A percentile compares a stretch with the other conserved stretches of the same genome.
phyloP scores from a whole-genome alignment of 2,797 vertebrate genomes.

The Malurus leucopterus region DNA sequence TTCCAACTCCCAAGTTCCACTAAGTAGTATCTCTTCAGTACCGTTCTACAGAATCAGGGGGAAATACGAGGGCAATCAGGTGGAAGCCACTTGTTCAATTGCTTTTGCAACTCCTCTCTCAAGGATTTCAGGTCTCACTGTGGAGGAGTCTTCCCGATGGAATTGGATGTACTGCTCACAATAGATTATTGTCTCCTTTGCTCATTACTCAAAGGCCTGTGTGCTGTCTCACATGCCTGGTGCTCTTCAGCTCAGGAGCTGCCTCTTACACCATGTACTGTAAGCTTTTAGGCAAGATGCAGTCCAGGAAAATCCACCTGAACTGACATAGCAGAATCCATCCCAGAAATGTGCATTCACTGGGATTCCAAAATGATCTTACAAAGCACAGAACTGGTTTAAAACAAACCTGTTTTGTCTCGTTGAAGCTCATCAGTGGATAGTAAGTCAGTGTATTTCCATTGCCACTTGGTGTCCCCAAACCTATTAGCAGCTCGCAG shows the following conservation, averaged over 20 bases:
- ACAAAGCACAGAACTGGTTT: background rate
- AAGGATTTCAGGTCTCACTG: background rate
- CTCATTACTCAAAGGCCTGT: background rate
- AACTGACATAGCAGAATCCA: background rate
- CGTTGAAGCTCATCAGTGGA: background rate
- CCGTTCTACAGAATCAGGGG: background rate
- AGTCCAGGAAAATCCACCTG: background rate
- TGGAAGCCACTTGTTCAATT: background rate
- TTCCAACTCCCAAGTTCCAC: background rate
- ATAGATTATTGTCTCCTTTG: background rate
- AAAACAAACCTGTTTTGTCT: background rate
- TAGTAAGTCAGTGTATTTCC: conserved; percentile 1
- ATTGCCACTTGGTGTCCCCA: conserved; percentile 34
- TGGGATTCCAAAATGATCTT: background rate
- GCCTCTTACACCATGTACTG: background rate
- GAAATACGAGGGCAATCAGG: background rate
- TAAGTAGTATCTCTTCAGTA: background rate
- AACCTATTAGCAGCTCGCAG: background rate
- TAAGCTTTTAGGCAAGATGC: background rate
- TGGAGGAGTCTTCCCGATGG: background rate
- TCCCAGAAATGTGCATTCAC: accelerated
- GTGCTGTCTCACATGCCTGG: background rate
- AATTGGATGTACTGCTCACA: background rate
- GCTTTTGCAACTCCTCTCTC: background rate
- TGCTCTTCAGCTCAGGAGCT: background rate